Base-by-base conservation (phyloP, 2,113 vertebrate genomes). In the Corythornis madagascariensis region DNA sequence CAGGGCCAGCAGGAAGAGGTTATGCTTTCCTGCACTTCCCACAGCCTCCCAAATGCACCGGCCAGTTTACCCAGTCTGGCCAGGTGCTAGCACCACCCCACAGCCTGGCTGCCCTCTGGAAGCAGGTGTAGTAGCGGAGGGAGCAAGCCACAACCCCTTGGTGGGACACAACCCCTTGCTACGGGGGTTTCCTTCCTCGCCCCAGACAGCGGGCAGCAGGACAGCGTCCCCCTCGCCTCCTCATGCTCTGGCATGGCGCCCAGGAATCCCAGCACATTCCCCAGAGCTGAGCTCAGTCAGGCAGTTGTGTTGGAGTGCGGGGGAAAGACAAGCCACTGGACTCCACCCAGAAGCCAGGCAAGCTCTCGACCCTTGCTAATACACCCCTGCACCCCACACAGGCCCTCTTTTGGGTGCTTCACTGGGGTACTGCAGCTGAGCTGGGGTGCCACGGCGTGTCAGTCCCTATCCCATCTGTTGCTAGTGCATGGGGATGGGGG, bases 241-340 rank as follows among this genome's bases (percentile, higher is more conserved):
- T 52, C 11, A 2, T 1, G 31, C 87, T 40, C 87, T 94, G 95
- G 96, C 92, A 47, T 1, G 13, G 13, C 0, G 91, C 94, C 96
- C 77, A 88, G 92, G 91, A 94, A 96, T 96, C 95, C 93, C 83
- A 89, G 83, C 5, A 0, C 93, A 95, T 96, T 96, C 95, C 87
- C 45, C 0, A 0, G 88, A 63, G 94, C 89, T 92, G 80, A 94
- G 94, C 87, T 93, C 94, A 91, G 67, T 25, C 0, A 0, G 53
- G 73, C 92, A 88, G 65, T 53, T 5, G 0, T 19, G 35, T 31
- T 1, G 53, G 53, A 71, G 48, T 21, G 55, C 1, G 2, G 42
- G 35, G 56, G 56, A 60, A 56, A n/a, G 21, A 48, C n/a, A 74
- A 66, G 31, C 50, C 15, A 5, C 33, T 2, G 1, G 55, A 60